A percentile compares a stretch with the other conserved stretches of the same genome.
These are phyloP conservation scores for Carcharodon carcharias DNA, from an alignment of 2,797 vertebrate species.

Conservation along the genomic window DNA sequence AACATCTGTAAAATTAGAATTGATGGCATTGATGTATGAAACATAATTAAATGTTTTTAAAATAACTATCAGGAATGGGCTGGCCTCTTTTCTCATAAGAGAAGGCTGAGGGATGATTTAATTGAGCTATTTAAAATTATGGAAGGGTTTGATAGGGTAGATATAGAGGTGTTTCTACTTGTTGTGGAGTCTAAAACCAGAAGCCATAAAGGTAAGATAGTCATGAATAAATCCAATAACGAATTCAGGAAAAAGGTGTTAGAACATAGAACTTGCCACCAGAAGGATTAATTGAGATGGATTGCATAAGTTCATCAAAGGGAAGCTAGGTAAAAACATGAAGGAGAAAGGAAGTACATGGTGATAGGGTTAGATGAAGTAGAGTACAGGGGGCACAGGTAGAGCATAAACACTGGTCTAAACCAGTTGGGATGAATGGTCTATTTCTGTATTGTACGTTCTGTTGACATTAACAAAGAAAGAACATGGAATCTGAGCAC, in stretches of 20 bases:
- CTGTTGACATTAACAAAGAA: neutral
- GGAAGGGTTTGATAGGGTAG: neutral
- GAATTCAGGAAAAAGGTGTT: neutral
- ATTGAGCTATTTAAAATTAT: neutral
- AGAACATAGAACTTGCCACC: neutral
- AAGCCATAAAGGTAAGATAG: neutral
- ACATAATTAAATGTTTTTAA: neutral
- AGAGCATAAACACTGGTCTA: neutral
- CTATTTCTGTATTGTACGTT: neutral
- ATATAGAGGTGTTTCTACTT: neutral
- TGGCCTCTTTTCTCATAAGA: neutral
- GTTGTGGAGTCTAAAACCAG: neutral
- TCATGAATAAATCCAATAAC: neutral
- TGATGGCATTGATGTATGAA: neutral
- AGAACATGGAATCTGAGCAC: neutral
- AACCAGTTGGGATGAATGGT: neutral
- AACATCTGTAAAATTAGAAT: neutral
- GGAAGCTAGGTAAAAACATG: neutral
- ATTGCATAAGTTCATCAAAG: neutral
- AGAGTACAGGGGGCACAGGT: neutral
- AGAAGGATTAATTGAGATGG: neutral
- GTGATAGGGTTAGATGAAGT: neutral
- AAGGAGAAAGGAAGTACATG: neutral
- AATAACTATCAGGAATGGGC: neutral
- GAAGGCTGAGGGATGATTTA: neutral